phyloP scores from a whole-genome alignment of 2,113 vertebrate species.

The Probosciger aterrimus region DNA sequence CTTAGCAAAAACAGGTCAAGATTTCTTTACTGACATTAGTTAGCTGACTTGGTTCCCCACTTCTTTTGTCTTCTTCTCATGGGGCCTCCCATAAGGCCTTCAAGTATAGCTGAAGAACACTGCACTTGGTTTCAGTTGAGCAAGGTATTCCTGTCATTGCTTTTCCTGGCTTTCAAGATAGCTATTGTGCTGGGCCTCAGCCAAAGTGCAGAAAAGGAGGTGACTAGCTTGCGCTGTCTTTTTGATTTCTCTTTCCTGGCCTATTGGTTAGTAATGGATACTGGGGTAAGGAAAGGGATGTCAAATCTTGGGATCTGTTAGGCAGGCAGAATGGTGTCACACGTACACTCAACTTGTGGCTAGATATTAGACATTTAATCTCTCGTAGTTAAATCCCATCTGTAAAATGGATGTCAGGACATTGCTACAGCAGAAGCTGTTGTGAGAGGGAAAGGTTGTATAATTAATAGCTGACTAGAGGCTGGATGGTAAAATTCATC shows the following conservation, averaged over 20 bases:
- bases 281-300: not conserved
- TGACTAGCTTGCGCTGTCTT: not conserved
- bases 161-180: not conserved
- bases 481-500: constrained; percentile 39
- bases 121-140: not conserved
- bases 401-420: constrained; percentile 19
- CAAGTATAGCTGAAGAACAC: fast-evolving
- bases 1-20: not conserved
- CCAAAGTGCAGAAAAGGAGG: not conserved
- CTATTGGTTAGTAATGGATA: not conserved
- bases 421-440: not conserved
- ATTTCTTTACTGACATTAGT: not conserved
- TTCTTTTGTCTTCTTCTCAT: not conserved
- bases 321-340: not conserved
- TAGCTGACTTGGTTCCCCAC: not conserved
- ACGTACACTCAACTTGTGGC: not conserved
- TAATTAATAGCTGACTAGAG: constrained; percentile 57
- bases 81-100: not conserved
- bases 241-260: not conserved
- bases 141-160: not conserved
- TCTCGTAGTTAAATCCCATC: not conserved
- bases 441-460: not conserved
- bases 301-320: not conserved
- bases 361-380: constrained; percentile 19
- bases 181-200: not conserved